Conservation (phyloP, 2,797 vertebrate species). For the Acanthurus leucopareius region DNA sequence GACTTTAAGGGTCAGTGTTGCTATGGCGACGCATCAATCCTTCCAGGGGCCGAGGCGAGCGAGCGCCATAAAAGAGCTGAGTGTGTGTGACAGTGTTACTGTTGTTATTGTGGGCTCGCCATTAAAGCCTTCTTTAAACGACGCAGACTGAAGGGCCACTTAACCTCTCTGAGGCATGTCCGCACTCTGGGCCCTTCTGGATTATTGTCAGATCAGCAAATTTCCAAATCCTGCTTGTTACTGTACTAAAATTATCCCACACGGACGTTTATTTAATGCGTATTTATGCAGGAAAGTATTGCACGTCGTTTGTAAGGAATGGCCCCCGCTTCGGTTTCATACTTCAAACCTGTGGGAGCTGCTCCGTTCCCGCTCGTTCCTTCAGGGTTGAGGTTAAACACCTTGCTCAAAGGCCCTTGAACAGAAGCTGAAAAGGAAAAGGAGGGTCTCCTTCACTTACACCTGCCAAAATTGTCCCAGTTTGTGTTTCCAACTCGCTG, state of each 20-base stretch:
- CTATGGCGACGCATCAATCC: conserved; percentile 79
- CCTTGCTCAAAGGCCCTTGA: conserved; percentile 22
- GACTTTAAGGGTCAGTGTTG: conserved; percentile 83
- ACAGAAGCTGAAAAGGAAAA: conserved; percentile 14
- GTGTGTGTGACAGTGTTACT: conserved; percentile 83
- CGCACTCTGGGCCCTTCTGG: conserved; percentile 26
- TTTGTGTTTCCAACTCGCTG: conserved; percentile 7
- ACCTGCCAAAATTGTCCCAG: conserved; percentile 3
- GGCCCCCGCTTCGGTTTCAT: conserved; percentile 15
- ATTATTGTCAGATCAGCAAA: conserved; percentile 44
- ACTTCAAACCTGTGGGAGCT: neutral
- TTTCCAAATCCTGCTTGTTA: conserved; percentile 43
- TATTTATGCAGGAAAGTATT: conserved; percentile 28
- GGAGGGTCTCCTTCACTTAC: neutral
- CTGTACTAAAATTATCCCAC: conserved; percentile 40
- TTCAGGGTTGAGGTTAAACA: neutral
- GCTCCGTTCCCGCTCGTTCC: neutral
- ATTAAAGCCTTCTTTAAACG: conserved; percentile 76
- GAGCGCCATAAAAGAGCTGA: conserved; percentile 77
- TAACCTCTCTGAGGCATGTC: conserved; percentile 73
- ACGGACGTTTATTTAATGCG: conserved; percentile 45
- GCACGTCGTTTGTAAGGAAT: conserved; percentile 13
- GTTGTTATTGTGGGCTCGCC: conserved; percentile 80
- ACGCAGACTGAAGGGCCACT: conserved; percentile 77
- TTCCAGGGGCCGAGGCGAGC: conserved; percentile 60